Conservation (phyloP, 2,797 vertebrate genomes). For the Poeciliopsis paucimaculata region DNA sequence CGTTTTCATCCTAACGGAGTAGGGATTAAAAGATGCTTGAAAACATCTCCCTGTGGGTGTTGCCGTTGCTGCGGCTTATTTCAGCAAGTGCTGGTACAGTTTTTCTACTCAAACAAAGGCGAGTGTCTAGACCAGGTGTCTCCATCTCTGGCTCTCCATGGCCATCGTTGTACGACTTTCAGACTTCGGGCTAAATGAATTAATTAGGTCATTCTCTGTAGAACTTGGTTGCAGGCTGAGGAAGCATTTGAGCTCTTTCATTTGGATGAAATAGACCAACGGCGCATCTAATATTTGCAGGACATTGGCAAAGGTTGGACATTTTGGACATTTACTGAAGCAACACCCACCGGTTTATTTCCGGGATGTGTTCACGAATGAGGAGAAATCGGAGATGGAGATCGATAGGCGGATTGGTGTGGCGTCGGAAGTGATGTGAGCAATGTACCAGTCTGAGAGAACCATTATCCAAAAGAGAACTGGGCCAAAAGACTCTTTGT, state of each 20-base stretch:
- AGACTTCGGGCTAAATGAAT: neutral
- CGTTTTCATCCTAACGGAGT: neutral
- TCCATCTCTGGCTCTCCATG: neutral
- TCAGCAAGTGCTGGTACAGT: neutral
- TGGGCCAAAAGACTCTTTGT: too few relatives aligned
- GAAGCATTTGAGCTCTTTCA: neutral
- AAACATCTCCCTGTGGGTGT: neutral
- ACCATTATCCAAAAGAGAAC: too few relatives aligned
- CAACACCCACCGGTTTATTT: neutral
- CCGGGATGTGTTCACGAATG: neutral
- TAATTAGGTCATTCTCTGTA: neutral
- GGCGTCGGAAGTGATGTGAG: too few relatives aligned
- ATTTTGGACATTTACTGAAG: neutral
- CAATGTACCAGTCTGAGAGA: too few relatives aligned
- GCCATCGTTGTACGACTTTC: neutral
- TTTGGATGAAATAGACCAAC: neutral
- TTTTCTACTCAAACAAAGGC: neutral
- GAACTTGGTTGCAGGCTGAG: neutral
- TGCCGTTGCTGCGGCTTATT: neutral
- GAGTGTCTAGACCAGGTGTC: neutral
- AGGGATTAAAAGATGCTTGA: neutral
- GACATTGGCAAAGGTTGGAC: neutral
- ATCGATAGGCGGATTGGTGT: too few relatives aligned
- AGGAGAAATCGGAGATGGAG: too few relatives aligned
- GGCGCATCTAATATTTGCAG: neutral